Evolutionary conservation across 2,888 invertebrate species (phyloP).

Genomic region (Anoplius nigerrimus): DNA sequence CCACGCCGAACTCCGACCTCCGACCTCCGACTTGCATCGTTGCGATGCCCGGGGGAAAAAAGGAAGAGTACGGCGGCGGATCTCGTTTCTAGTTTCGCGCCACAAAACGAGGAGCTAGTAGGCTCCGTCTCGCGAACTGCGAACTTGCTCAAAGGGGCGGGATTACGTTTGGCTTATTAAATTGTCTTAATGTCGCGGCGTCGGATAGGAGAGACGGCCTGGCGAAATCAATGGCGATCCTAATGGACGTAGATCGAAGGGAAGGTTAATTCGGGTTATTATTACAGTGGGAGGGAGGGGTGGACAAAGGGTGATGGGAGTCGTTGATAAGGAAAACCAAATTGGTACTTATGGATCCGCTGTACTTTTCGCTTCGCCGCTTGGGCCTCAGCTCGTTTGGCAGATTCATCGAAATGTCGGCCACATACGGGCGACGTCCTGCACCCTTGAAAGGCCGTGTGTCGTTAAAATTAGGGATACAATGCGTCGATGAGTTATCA

Average conservation of each 20-base stretch:
- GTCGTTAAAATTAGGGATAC: no score
- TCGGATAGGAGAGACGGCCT: constrained; percentile 40
- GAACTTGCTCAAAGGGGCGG: neutral
- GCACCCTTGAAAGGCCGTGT: no score
- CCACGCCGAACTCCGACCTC: constrained; percentile 19
- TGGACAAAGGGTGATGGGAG: constrained; percentile 31
- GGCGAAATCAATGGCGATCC: constrained; percentile 48
- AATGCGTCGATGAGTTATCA: no score
- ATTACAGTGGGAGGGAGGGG: constrained; percentile 26
- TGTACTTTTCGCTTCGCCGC: no score
- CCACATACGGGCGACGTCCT: no score
- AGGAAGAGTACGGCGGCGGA: neutral
- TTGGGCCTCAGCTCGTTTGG: no score
- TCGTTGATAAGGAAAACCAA: constrained; percentile 38
- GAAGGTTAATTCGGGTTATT: constrained; percentile 51
- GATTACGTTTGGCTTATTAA: constrained; percentile 32
- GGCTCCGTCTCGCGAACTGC: neutral
- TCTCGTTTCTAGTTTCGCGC: neutral
- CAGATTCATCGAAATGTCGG: no score
- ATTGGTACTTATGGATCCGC: constrained; percentile 44
- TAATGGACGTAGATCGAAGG: constrained; percentile 48
- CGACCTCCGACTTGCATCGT: constrained; percentile 19
- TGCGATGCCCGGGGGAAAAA: constrained; percentile 8
- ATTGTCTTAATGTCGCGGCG: constrained; percentile 48
- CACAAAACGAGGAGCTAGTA: neutral